A percentile compares a stretch with the other conserved stretches of the same genome.
These are phyloP conservation scores for Lithophane ornitopus DNA, from an alignment of 2,888 invertebrate genomes.

Conservation along the genomic window DNA sequence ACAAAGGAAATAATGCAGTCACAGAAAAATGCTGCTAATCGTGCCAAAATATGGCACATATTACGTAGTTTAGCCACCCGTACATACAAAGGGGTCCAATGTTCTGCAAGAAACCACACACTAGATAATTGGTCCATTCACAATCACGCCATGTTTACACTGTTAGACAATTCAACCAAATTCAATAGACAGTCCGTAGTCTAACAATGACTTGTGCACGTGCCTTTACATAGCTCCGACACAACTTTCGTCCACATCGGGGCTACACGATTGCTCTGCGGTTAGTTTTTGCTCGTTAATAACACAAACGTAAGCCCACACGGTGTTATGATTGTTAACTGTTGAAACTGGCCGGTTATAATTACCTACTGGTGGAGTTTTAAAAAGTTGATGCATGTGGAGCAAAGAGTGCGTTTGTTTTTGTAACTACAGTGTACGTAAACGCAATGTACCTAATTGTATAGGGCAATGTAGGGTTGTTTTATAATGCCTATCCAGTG, in stretches of 20 bases:
- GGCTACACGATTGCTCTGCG: conserved; percentile 66
- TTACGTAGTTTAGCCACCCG: too few species aligned
- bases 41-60: background rate
- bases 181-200: conserved; percentile 17
- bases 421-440: conserved; percentile 18
- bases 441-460: background rate
- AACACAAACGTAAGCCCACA: conserved; percentile 60
- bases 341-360: conserved; percentile 48
- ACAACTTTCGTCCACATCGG: conserved; percentile 49
- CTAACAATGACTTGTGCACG: conserved; percentile 24
- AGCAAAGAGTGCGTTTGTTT: conserved; percentile 12
- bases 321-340: conserved; percentile 47
- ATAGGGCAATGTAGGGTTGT: background rate
- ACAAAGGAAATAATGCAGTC: background rate
- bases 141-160: conserved; percentile 12
- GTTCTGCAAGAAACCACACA: conserved; percentile 5
- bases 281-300: conserved; percentile 73
- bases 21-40: background rate
- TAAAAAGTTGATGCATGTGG: conserved; percentile 34
- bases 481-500: background rate
- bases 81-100: background rate
- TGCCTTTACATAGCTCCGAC: conserved; percentile 26
- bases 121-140: conserved; percentile 19
- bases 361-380: conserved; percentile 46
- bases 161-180: conserved; percentile 16